A percentile compares a stretch with the other conserved stretches of the same genome.
phyloP scores from a whole-genome alignment of 2,888 invertebrate genomes.

The Eilema depressum region DNA sequence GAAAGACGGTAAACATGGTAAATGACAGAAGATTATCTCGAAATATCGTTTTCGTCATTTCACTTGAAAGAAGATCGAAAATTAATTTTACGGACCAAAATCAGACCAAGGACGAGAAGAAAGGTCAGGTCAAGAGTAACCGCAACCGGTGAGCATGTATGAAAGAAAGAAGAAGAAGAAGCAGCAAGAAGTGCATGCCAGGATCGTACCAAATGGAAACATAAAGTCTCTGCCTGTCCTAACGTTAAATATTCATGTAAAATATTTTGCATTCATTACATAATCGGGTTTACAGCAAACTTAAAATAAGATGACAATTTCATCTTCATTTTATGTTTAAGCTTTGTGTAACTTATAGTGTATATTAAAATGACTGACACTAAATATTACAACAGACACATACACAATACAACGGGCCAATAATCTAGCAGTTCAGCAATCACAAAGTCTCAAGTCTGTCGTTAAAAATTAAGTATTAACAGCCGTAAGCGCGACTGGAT shows the following conservation, averaged over 20 bases:
- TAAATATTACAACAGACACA: neutral
- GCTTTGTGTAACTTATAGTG: neutral
- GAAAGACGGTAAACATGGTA: no score
- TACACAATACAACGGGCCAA: neutral
- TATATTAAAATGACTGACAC: neutral
- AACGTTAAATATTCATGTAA: no score
- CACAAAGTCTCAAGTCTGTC: constrained; percentile 34
- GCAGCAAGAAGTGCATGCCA: no score
- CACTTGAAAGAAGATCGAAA: no score
- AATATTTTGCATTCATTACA: neutral
- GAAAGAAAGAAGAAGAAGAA: neutral
- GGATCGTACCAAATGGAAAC: no score
- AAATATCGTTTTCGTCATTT: no score
- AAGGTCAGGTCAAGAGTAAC: no score
- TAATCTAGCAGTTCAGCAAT: constrained; percentile 26
- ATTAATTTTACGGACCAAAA: no score
- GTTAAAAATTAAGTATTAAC: constrained; percentile 53
- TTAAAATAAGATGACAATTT: neutral
- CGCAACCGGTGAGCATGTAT: neutral
- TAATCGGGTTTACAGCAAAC: neutral
- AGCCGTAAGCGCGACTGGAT: constrained; percentile 63
- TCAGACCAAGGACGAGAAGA: no score
- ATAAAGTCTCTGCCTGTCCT: no score
- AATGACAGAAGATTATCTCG: no score
- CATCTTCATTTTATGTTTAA: neutral